Percentiles rank a stretch among this genome's conserved stretches.
Conservation (phyloP, 1,140 invertebrate genomes). For the Aphidius gifuensis region DNA sequence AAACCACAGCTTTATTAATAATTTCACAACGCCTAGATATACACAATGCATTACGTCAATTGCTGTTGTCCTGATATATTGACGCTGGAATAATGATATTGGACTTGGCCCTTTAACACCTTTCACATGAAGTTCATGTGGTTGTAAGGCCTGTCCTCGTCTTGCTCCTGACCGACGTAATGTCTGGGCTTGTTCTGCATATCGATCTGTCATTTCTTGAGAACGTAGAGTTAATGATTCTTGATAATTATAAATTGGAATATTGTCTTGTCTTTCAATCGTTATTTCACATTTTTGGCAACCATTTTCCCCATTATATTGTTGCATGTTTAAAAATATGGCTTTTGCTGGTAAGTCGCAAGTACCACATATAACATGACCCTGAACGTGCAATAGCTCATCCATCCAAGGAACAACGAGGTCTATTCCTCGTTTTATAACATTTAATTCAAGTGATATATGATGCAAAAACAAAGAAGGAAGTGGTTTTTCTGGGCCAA, state of each 20-base stretch:
- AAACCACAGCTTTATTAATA: neutral
- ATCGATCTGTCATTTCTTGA: neutral
- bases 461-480: slow-evolving; percentile 1
- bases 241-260: neutral
- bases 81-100: too few species aligned
- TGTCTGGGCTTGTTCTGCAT: too few species aligned
- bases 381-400: neutral
- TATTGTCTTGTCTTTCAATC: slow-evolving; percentile 2
- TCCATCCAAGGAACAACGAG: neutral
- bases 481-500: slow-evolving; percentile 16
- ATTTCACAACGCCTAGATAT: slow-evolving; percentile 4
- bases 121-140: too few species aligned
- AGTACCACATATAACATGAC: slow-evolving; percentile 3
- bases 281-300: slow-evolving; percentile 2
- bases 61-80: too few species aligned
- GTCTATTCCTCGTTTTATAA: slow-evolving; percentile 1
- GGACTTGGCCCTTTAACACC: too few species aligned
- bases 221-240: neutral
- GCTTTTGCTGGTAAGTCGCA: slow-evolving; percentile 9
- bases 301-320: neutral
- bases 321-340: neutral
- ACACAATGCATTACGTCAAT: neutral
- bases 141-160: too few species aligned
- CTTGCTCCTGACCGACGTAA: too few species aligned
- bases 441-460: slow-evolving; percentile 2